Evolutionary conservation across 37 sponge, comb jelly and placozoan species (phyloP).

Genomic region (Spongilla lacustris): DNA sequence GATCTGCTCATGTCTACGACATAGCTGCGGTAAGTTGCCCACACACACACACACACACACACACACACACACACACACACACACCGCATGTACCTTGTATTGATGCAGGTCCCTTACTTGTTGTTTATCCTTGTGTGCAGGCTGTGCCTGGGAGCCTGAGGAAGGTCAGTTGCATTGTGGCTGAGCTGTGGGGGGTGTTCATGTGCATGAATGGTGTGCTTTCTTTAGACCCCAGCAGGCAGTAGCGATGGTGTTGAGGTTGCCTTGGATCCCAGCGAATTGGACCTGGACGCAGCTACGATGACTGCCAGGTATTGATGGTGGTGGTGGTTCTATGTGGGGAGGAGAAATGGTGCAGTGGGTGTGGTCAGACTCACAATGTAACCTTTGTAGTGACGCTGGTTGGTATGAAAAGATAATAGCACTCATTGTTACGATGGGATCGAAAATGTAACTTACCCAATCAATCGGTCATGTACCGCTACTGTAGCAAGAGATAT

Average conservation of each 20-base stretch:
- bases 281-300: constrained; percentile 86
- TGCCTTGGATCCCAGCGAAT: constrained; percentile 87
- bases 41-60: too few relatives aligned
- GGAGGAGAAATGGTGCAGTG: background rate
- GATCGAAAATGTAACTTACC: too few relatives aligned
- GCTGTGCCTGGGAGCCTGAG: background rate
- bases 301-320: constrained; percentile 94
- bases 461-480: too few relatives aligned
- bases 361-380: too few relatives aligned
- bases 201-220: too few relatives aligned
- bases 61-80: too few relatives aligned
- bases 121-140: background rate
- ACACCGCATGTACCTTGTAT: too few relatives aligned
- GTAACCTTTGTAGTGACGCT: too few relatives aligned
- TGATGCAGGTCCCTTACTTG: too few relatives aligned
- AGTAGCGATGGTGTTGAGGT: constrained; percentile 74
- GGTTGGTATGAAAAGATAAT: too few relatives aligned
- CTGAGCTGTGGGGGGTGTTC: background rate
- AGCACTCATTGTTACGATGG: too few relatives aligned
- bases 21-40: constrained; percentile 72
- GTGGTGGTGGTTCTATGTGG: background rate
- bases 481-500: too few relatives aligned
- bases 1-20: constrained; percentile 89
- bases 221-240: constrained; percentile 19
- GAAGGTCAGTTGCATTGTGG: background rate